Conservation (phyloP, 2,888 invertebrate species). For the Chirona hameri region DNA sequence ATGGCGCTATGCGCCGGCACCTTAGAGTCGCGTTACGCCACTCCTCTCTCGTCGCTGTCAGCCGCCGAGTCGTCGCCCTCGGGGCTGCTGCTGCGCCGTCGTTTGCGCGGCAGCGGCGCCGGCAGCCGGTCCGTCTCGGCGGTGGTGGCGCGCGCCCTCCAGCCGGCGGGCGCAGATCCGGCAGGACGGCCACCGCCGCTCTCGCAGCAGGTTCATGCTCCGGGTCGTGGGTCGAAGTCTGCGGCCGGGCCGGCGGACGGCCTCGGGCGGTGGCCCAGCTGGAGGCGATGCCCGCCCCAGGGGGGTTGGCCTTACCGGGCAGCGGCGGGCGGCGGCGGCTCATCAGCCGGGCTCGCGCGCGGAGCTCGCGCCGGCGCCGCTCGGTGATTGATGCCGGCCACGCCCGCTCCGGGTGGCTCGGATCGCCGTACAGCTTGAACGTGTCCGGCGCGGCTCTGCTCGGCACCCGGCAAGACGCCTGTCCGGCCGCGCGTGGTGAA, state of each 20-base stretch:
- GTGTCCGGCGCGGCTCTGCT: constrained; percentile 54
- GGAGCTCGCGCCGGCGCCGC: constrained; percentile 12
- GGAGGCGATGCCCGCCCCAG: constrained; percentile 29
- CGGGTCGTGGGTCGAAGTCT: background rate
- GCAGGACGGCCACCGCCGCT: background rate
- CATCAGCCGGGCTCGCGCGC: no score
- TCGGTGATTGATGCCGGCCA: constrained; percentile 13
- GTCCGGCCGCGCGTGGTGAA: constrained; percentile 72
- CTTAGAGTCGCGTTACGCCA: constrained; percentile 55
- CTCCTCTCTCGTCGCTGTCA: constrained; percentile 38
- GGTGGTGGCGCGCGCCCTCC: background rate
- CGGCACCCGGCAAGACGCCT: constrained; percentile 60
- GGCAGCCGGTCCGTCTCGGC: background rate
- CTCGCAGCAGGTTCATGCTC: constrained; percentile 8
- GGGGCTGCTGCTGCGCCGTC: background rate
- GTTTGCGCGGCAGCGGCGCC: constrained; percentile 12
- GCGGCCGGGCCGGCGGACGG: background rate
- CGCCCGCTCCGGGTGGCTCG: constrained; percentile 54
- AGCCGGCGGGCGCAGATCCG: constrained; percentile 13
- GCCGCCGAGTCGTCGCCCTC: constrained; percentile 33
- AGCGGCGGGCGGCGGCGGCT: background rate
- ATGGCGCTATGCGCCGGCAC: constrained; percentile 74
- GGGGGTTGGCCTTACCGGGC: background rate
- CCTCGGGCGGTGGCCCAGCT: constrained; percentile 13
- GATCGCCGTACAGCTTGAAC: constrained; percentile 60